Conservation (phyloP, 2,113 vertebrate genomes). For the Heterocephalus glaber region DNA sequence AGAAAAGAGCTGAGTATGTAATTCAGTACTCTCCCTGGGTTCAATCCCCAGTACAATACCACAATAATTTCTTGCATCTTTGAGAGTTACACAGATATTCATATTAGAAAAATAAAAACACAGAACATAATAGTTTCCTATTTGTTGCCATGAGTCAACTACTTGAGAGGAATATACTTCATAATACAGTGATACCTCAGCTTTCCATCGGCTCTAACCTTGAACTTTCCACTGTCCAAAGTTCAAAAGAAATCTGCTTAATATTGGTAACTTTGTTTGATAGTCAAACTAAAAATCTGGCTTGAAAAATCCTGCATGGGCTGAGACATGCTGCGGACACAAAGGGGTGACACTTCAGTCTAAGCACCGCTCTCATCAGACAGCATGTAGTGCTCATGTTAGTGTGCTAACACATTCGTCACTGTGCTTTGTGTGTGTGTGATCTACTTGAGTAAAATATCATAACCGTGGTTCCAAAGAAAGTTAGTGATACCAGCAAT, state of each 20-base stretch:
- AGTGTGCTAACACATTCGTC: not conserved
- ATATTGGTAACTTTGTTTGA: not conserved
- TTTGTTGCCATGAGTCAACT: not conserved
- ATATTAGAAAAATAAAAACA: conserved; percentile 24
- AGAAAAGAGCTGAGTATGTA: not conserved
- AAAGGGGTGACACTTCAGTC: not conserved
- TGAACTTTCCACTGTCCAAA: not conserved
- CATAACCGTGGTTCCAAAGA: not conserved
- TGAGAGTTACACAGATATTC: conserved; percentile 22
- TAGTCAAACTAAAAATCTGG: not conserved
- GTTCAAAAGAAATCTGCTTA: not conserved
- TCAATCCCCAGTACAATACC: not conserved
- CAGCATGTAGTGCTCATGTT: not conserved
- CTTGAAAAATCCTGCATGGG: not conserved
- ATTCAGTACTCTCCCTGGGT: not conserved
- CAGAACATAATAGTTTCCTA: not conserved
- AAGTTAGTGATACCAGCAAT: not conserved
- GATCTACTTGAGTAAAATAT: not conserved
- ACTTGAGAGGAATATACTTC: conserved; percentile 14
- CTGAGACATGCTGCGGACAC: not conserved
- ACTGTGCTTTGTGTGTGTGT: not conserved
- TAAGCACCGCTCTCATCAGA: not conserved
- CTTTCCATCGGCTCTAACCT: not conserved
- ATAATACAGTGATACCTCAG: not conserved
- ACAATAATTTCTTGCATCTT: not conserved